Percentiles rank a stretch among this genome's conserved stretches.
Conservation (phyloP, 2,797 vertebrate species). For the Darevskia nairensis region DNA sequence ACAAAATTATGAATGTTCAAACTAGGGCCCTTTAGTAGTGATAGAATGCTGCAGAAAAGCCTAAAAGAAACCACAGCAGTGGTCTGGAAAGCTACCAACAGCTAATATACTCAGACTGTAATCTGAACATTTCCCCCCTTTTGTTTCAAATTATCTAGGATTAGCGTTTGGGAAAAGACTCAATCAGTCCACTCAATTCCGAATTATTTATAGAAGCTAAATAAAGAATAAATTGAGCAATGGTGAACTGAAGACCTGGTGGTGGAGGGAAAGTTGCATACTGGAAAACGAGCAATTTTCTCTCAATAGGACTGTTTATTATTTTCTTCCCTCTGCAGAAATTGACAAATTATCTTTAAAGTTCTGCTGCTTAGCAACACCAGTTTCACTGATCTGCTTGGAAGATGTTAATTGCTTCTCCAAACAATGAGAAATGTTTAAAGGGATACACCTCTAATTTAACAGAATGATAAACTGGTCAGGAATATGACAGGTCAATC, state of each 20-base stretch:
- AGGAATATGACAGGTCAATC: slow-evolving; percentile 4
- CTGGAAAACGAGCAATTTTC: slow-evolving; percentile 78
- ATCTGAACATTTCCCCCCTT: slow-evolving; percentile 71
- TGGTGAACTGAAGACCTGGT: slow-evolving; percentile 72
- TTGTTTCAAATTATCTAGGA: slow-evolving; percentile 76
- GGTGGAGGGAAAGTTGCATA: slow-evolving; percentile 67
- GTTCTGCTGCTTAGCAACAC: slow-evolving; percentile 74
- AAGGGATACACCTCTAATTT: slow-evolving; percentile 58
- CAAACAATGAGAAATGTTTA: slow-evolving; percentile 60
- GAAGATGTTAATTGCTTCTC: slow-evolving; percentile 66
- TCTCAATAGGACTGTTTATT: slow-evolving; percentile 79
- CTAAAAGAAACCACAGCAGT: slow-evolving; percentile 64
- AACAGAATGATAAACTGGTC: slow-evolving; percentile 36
- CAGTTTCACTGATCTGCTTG: slow-evolving; percentile 63
- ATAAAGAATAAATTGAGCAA: slow-evolving; percentile 79
- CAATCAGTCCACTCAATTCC: slow-evolving; percentile 78
- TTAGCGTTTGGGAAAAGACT: slow-evolving; percentile 74
- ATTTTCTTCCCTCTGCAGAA: slow-evolving; percentile 71
- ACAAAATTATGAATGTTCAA: slow-evolving; percentile 72
- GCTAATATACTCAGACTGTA: slow-evolving; percentile 68
- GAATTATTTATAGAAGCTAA: slow-evolving; percentile 82
- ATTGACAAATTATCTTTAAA: slow-evolving; percentile 73
- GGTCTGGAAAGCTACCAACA: slow-evolving; percentile 71
- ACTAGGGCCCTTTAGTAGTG: slow-evolving; percentile 66
- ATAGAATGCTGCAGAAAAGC: slow-evolving; percentile 62